A percentile compares a stretch with the other conserved stretches of the same genome.
These are phyloP conservation scores for Lamprologus lemairii DNA, from an alignment of 2,113 vertebrate genomes.

Conservation along the genomic window DNA sequence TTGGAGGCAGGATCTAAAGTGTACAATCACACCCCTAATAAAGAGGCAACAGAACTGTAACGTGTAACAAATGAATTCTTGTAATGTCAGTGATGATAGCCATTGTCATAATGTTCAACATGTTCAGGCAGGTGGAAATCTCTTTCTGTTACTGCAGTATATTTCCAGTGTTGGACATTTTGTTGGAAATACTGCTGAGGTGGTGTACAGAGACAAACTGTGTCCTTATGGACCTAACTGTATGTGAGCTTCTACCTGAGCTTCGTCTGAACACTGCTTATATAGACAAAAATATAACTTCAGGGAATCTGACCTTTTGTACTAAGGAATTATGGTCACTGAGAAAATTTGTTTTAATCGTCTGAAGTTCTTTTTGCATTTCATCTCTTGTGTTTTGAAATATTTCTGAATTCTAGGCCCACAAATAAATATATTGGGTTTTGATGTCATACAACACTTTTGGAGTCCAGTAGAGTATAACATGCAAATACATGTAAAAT, in stretches of 20 bases:
- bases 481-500: not conserved
- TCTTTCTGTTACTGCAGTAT: not conserved
- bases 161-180: not conserved
- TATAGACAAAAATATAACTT: not conserved
- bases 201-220: not conserved
- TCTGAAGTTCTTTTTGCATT: not conserved
- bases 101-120: not conserved
- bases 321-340: not conserved
- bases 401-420: not conserved
- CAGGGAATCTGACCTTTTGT: not conserved
- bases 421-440: not conserved
- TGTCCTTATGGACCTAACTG: not conserved
- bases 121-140: not conserved
- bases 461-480: not conserved
- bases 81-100: not conserved
- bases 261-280: not conserved
- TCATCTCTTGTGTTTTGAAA: not conserved
- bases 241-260: not conserved
- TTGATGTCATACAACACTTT: not conserved
- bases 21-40: not conserved
- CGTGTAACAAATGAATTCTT: not conserved
- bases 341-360: not conserved
- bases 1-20: not conserved
- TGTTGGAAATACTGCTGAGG: not conserved
- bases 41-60: not conserved